phyloP scores from a whole-genome alignment of 2,888 invertebrate species.

The Archips xylosteana region DNA sequence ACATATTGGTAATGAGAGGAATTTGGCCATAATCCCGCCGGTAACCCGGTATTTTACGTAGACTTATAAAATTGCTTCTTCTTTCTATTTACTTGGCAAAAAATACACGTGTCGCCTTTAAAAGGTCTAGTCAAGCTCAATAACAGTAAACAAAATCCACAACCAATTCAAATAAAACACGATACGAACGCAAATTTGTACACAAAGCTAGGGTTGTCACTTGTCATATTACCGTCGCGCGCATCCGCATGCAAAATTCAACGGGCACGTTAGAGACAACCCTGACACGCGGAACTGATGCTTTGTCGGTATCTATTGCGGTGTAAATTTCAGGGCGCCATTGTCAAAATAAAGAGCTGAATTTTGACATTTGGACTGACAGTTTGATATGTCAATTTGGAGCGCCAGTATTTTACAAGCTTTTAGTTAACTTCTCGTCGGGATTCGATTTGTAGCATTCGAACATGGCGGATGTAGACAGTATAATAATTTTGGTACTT shows the following conservation, averaged over 20 bases:
- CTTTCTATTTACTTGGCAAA: too few species aligned
- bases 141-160: background rate
- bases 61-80: too few species aligned
- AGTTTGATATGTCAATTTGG: background rate
- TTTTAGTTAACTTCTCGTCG: too few species aligned
- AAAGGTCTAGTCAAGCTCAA: background rate
- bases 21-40: too few species aligned
- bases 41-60: too few species aligned
- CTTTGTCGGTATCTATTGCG: slow-evolving; percentile 66
- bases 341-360: slow-evolving; percentile 5
- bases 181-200: slow-evolving; percentile 49
- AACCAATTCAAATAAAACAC: slow-evolving; percentile 41
- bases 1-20: too few species aligned
- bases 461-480: too few species aligned
- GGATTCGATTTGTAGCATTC: too few species aligned
- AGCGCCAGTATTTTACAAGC: background rate
- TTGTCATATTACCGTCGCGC: slow-evolving; percentile 78
- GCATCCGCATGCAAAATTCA: slow-evolving; percentile 82
- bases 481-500: too few species aligned
- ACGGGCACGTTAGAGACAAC: slow-evolving; percentile 68
- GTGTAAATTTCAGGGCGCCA: slow-evolving; percentile 47
- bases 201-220: slow-evolving; percentile 72
- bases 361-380: slow-evolving; percentile 1
- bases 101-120: background rate
- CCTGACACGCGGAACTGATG: slow-evolving; percentile 79